Evolutionary conservation across 2,113 vertebrate genomes (phyloP).

Genomic region (Sinocyclocheilus maitianheensis): DNA sequence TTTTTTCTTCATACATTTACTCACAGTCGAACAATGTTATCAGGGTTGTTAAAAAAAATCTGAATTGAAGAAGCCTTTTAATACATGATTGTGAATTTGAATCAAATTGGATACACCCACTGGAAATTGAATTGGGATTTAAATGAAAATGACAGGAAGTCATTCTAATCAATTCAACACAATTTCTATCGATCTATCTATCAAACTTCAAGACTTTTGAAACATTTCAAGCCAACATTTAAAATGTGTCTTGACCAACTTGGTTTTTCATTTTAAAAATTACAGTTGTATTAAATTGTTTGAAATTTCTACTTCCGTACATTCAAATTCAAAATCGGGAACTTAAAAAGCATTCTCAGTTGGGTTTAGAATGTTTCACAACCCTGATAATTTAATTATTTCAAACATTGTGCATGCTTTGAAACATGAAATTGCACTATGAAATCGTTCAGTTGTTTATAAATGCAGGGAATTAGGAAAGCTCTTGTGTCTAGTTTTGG

Average conservation of each 20-base stretch:
- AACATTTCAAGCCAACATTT: too few species aligned
- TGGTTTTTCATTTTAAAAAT: background rate
- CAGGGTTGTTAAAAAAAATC: background rate
- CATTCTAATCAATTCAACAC: too few species aligned
- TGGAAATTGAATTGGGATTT: too few species aligned
- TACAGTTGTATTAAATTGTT: background rate
- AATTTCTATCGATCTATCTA: background rate
- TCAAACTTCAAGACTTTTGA: too few species aligned
- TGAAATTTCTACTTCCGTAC: background rate
- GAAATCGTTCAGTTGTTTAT: background rate
- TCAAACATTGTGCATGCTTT: background rate
- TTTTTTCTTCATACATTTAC: conserved; percentile 9
- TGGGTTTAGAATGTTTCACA: background rate
- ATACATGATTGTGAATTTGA: background rate
- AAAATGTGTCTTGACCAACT: too few species aligned
- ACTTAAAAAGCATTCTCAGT: background rate
- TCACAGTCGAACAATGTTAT: background rate
- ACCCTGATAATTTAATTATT: background rate
- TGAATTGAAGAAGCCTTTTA: background rate
- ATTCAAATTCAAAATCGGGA: background rate
- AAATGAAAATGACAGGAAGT: too few species aligned
- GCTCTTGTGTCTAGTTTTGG: background rate
- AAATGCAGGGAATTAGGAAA: background rate
- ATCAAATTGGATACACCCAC: background rate
- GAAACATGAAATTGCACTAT: background rate